Conservation (phyloP, 2,113 vertebrate species). For the Argyrosomus japonicus region DNA sequence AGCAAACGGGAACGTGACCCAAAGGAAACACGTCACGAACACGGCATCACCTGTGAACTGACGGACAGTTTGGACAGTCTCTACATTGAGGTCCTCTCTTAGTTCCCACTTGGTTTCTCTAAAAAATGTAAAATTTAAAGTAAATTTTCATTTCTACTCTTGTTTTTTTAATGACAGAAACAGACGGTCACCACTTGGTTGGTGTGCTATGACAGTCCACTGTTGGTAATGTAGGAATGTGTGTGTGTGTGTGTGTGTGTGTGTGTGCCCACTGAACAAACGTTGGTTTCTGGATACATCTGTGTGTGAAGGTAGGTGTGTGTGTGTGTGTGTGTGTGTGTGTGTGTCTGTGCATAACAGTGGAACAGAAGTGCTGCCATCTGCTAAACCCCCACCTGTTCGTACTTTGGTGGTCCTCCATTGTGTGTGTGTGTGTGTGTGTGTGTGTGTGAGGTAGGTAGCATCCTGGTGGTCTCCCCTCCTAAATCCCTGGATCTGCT, state of each 20-base stretch:
- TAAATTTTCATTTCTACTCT: too few species aligned
- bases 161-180: too few species aligned
- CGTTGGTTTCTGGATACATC: neutral
- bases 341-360: conserved; percentile 25
- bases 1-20: too few species aligned
- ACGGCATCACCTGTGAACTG: too few species aligned
- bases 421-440: conserved; percentile 14
- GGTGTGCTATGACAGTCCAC: neutral
- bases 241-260: conserved; percentile 7
- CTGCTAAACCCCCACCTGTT: conserved; percentile 70
- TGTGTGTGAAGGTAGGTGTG: conserved; percentile 31
- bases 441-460: conserved; percentile 6
- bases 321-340: conserved; percentile 27
- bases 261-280: neutral
- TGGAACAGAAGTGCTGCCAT: conserved; percentile 70
- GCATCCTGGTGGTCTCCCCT: conserved; percentile 36
- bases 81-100: too few species aligned
- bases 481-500: conserved; percentile 37
- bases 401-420: conserved; percentile 60
- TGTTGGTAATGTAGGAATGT: conserved; percentile 3
- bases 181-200: too few species aligned
- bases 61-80: too few species aligned
- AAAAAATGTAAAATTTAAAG: too few species aligned
- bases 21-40: too few species aligned
- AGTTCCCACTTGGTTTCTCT: too few species aligned